Conservation (phyloP, 2,797 vertebrate species). For the Sardinella longiceps region DNA sequence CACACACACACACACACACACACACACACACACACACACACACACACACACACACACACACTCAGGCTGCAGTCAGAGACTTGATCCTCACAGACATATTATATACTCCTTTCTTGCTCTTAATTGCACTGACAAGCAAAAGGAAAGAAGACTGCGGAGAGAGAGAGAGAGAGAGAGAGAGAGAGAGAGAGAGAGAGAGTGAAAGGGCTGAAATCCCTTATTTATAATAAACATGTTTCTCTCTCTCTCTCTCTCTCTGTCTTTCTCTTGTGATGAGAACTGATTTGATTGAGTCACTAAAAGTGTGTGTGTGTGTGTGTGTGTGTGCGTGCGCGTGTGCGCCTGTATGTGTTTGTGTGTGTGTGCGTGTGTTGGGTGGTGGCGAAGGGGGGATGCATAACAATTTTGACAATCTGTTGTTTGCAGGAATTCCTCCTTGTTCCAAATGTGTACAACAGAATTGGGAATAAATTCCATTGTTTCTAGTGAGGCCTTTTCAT, state of each 20-base stretch:
- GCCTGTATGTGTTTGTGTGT: too few relatives aligned
- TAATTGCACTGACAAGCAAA: conserved; percentile 69
- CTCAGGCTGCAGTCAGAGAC: conserved; percentile 59
- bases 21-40: too few relatives aligned
- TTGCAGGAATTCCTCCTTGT: not conserved
- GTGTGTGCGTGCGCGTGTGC: too few relatives aligned
- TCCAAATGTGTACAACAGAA: conserved; percentile 4
- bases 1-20: conserved; percentile 61
- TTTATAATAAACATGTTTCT: too few relatives aligned
- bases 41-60: too few relatives aligned
- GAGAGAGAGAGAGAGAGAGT: too few relatives aligned
- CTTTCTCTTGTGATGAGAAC: too few relatives aligned
- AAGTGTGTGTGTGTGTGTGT: not conserved
- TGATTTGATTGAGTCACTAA: too few relatives aligned
- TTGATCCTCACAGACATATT: conserved; percentile 59
- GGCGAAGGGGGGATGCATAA: not conserved
- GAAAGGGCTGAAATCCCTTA: too few relatives aligned
- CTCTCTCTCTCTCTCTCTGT: too few relatives aligned
- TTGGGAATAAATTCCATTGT: conserved; percentile 12
- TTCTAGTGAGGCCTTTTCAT: not conserved
- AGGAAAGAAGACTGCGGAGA: not conserved
- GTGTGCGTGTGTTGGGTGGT: not conserved
- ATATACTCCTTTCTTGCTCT: conserved; percentile 55
- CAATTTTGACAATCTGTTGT: conserved; percentile 14
- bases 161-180: too few relatives aligned